Conservation (phyloP, 2,113 vertebrate species). For the Pollimyrus isidori region DNA sequence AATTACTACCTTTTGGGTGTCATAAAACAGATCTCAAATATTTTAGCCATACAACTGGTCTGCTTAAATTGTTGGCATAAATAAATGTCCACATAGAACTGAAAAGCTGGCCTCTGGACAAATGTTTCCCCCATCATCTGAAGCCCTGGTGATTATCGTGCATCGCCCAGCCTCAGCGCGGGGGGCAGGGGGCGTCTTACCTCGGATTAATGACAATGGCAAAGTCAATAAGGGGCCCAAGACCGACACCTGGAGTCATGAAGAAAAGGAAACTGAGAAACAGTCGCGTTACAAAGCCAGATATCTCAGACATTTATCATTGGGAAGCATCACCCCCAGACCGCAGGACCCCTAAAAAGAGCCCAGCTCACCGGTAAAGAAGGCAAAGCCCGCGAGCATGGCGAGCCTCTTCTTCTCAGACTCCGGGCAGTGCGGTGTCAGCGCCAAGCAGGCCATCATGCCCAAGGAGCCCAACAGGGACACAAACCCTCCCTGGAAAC, state of each 20-base stretch:
- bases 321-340: not conserved
- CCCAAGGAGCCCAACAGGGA: slow-evolving; percentile 73
- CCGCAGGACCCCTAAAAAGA: not conserved
- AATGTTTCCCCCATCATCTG: too few species aligned
- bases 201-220: slow-evolving; percentile 85
- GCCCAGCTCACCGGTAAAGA: slow-evolving; percentile 75
- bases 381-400: slow-evolving; percentile 83
- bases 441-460: slow-evolving; percentile 83
- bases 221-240: slow-evolving; percentile 81
- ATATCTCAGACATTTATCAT: not conserved
- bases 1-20: too few species aligned
- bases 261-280: not conserved
- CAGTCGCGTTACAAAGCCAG: not conserved
- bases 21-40: too few species aligned
- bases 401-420: slow-evolving; percentile 83
- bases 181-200: slow-evolving; percentile 42
- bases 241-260: slow-evolving; percentile 68
- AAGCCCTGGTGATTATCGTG: too few species aligned
- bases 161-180: too few species aligned
- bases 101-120: too few species aligned
- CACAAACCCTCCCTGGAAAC: slow-evolving; percentile 71
- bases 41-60: too few species aligned
- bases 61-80: too few species aligned
- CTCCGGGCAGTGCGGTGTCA: slow-evolving; percentile 78
- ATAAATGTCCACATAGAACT: too few species aligned